These are phyloP conservation scores for Decapterus maruadsi DNA, from an alignment of 2,797 vertebrate species.

Conservation along the genomic window DNA sequence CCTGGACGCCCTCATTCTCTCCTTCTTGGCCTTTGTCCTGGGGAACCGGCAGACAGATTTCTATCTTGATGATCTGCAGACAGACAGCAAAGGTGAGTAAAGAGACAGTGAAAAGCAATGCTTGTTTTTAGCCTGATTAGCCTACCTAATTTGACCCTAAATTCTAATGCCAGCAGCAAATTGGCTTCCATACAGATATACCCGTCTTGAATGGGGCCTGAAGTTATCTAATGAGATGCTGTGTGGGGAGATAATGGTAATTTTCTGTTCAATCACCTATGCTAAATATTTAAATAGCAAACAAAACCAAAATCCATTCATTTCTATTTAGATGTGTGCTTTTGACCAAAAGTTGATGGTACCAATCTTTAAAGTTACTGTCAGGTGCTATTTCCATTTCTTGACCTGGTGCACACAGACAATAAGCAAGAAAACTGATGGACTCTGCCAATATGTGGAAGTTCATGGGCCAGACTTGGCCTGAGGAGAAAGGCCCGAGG, in stretches of 20 bases:
- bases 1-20: conserved; percentile 97
- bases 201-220: neutral
- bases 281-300: neutral
- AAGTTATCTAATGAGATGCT: neutral
- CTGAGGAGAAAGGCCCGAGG: too few relatives aligned
- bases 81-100: conserved; percentile 93
- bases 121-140: too few relatives aligned
- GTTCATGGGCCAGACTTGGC: too few relatives aligned
- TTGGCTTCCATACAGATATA: neutral
- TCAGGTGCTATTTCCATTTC: neutral
- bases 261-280: neutral
- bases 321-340: neutral
- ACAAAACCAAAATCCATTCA: neutral
- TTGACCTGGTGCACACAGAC: neutral
- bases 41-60: conserved; percentile 95
- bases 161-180: neutral
- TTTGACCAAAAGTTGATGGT: neutral
- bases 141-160: too few relatives aligned
- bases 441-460: too few relatives aligned
- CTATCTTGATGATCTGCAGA: conserved; percentile 93
- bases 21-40: conserved; percentile 96
- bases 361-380: neutral
- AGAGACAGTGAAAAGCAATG: conserved; percentile 1
- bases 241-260: too few relatives aligned
- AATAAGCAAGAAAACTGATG: neutral